A percentile compares a stretch with the other conserved stretches of the same genome.
These are phyloP conservation scores for Physocephala rufipes DNA, from an alignment of 2,888 invertebrate species.

Conservation along the genomic window DNA sequence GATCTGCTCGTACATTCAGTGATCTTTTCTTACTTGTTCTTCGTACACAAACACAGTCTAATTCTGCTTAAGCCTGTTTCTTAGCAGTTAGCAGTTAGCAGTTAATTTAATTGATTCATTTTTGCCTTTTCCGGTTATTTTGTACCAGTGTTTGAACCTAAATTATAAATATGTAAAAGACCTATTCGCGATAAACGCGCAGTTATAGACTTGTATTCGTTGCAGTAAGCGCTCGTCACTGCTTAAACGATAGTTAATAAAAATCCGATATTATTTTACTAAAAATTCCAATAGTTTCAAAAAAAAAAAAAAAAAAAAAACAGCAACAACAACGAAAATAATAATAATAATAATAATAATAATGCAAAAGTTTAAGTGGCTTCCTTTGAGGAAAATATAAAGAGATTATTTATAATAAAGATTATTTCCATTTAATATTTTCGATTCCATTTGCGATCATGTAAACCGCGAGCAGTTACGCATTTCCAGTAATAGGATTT, in stretches of 20 bases:
- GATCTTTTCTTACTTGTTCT: no score
- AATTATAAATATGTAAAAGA: no score
- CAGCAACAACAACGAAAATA: not conserved
- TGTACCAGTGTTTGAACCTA: no score
- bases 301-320: not conserved
- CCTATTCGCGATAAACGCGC: no score
- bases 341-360: not conserved
- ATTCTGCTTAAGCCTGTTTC: slow-evolving; percentile 1
- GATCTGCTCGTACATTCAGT: no score
- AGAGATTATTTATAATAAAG: not conserved
- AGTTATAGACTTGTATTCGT: no score
- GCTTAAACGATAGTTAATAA: no score
- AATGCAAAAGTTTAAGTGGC: not conserved
- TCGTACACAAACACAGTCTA: no score
- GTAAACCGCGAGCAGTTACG: not conserved
- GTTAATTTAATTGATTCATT: slow-evolving; percentile 6
- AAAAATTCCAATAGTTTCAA: no score
- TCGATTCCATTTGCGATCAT: not conserved
- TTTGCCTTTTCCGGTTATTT: not conserved
- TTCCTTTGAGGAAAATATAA: not conserved
- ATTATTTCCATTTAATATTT: not conserved
- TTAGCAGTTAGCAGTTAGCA: no score
- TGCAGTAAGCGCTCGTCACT: no score
- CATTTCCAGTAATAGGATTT: not conserved
- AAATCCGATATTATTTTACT: no score